Evolutionary conservation across 2,888 invertebrate genomes (phyloP), one percentile per base, ranked within the genome.

Genomic region (Platycheirus rosarum): DNA sequence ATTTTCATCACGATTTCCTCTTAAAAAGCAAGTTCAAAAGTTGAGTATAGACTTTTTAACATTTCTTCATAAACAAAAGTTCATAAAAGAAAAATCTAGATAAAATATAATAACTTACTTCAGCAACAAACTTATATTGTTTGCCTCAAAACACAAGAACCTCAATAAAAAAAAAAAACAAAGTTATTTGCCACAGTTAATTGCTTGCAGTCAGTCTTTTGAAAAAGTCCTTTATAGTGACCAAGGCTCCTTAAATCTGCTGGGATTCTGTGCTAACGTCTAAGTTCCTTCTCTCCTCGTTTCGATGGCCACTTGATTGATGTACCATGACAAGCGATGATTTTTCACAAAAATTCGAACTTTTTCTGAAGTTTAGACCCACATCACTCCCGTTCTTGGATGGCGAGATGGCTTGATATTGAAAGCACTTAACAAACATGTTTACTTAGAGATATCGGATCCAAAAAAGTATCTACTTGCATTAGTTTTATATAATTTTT

Each of bases 361-460:
- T 70, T 75, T 75, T 74, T 79, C 42, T 32, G 29, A 42, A 44
- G 44, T 20, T 23, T 37, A 4, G 14, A 32, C 23, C 6, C 14
- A n/a, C 16, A 13, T 7, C 9, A 3, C 8, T 32, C 29, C 1
- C 8, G 5, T 32, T 7, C 1, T 32, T 7, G 1, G 3, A 37
- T 11, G 11, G 14, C 32, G 26, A 40, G 44, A 75, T 57, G 44
- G 51, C 46, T 60, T 53, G 66, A 62, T 48, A 73, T 68, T 49
- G 82, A 82, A 68, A 82, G 71, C 77, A 82, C 82, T 82, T 82
- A 77, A 44, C 82, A 66, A 82, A 57, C 82, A 68, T 82, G 82
- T 82, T 82, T 82, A 73, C 77, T 82, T 32, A 44, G 26, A 66
- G 66, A 76, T 71, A 80, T 66, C 80, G 68, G 49, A 71, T 82